Evolutionary conservation across 2,113 vertebrate genomes (phyloP).

Genomic region (Terrapene triunguis): DNA sequence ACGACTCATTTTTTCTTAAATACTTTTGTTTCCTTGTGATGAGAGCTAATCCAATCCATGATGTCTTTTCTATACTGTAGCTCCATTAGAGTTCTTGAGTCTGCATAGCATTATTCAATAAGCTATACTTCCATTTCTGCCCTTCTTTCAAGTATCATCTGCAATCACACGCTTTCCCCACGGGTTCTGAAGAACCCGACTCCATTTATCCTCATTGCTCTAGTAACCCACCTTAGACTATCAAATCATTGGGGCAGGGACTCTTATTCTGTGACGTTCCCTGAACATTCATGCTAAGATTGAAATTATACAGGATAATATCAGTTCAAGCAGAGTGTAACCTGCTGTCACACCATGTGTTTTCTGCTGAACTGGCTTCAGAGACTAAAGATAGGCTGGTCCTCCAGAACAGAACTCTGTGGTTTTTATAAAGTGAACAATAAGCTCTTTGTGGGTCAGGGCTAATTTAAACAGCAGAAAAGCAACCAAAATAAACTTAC

Average conservation of each 20-base stretch:
- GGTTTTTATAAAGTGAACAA: not conserved
- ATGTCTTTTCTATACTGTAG: not conserved
- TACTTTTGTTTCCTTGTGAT: not conserved
- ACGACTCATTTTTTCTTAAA: not conserved
- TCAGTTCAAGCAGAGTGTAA: too few relatives aligned
- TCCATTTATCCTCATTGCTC: not conserved
- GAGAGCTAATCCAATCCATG: not conserved
- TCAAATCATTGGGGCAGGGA: not conserved
- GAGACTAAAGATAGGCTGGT: not conserved
- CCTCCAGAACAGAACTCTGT: not conserved
- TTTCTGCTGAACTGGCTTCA: not conserved
- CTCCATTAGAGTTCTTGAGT: not conserved
- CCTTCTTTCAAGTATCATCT: not conserved
- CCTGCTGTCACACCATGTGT: not conserved
- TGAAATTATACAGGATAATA: not conserved
- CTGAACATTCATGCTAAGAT: not conserved
- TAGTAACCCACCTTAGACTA: not conserved
- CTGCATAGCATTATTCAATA: not conserved
- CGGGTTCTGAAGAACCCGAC: not conserved
- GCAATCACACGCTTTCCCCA: not conserved
- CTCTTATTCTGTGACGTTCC: not conserved
- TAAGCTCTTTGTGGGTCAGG: not conserved
- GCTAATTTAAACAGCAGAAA: not conserved
- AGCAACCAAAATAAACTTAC: not conserved
- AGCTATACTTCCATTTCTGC: not conserved